These are phyloP conservation scores for Exocentrus adspersus DNA, from an alignment of 2,888 invertebrate genomes.

Conservation along the genomic window DNA sequence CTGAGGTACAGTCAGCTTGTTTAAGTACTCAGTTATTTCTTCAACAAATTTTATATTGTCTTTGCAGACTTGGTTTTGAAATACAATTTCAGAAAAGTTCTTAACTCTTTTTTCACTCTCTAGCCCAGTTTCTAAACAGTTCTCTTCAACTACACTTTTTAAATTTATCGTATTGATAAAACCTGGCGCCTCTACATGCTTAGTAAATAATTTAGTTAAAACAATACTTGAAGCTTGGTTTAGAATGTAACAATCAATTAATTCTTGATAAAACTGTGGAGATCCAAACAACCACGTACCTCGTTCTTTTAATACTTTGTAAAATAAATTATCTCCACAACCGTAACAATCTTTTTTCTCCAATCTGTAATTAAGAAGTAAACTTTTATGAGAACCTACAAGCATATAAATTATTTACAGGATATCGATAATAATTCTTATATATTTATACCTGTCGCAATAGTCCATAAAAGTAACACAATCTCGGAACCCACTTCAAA, in stretches of 20 bases:
- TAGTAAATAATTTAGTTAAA: constrained; percentile 32
- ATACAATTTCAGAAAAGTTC: constrained; percentile 35
- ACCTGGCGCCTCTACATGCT: constrained; percentile 15
- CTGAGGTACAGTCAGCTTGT: constrained; percentile 6
- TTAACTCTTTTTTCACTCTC: constrained; percentile 36
- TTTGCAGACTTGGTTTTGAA: constrained; percentile 1
- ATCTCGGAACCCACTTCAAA: constrained; percentile 46
- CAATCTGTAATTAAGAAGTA: constrained; percentile 40
- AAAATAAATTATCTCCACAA: constrained; percentile 40
- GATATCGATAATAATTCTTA: not conserved
- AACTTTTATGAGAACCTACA: constrained; percentile 36
- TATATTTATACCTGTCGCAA: constrained; percentile 30
- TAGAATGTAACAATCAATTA: constrained; percentile 25
- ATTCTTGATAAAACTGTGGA: constrained; percentile 9
- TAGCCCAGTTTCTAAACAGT: constrained; percentile 14
- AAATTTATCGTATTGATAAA: constrained; percentile 23
- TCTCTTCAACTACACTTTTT: constrained; percentile 15
- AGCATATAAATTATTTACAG: constrained; percentile 7
- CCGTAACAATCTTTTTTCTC: constrained; percentile 42
- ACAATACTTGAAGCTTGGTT: constrained; percentile 25
- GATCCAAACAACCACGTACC: constrained; percentile 35
- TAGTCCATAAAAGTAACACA: constrained; percentile 41
- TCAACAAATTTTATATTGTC: constrained; percentile 23
- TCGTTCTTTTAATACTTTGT: constrained; percentile 27
- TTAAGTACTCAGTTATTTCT: constrained; percentile 17